Base-by-base conservation (phyloP, 2,888 invertebrate species). In the Tolmerus cingulatus region DNA sequence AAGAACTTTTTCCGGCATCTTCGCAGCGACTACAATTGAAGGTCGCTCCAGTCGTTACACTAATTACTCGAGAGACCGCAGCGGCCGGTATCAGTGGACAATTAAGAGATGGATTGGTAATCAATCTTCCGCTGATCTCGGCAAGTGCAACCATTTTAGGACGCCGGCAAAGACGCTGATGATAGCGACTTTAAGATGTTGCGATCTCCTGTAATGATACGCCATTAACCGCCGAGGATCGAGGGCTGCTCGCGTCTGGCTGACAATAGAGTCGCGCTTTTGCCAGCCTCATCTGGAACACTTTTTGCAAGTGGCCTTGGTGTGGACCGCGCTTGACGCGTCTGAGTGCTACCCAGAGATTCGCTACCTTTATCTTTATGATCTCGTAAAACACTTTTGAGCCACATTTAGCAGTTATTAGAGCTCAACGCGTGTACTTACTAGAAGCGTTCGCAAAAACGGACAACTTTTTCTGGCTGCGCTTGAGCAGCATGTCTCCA, bases 71-170 rank as follows among this genome's bases (percentile, higher is more conserved):
- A 82, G 57, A 19, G 37, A 37, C 9, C 57, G n/a, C 46, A 79
- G 79, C 19, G 37, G 37, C 19, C 14, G 40, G 82, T 82, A 82
- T 82, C 57, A 82, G 57, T 66, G 82, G 66, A 23, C 82, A 57
- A 82, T 82, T 66, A 82, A 82, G 66, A 82, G 82, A 82, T 82
- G 82, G 55, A 82, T 82, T 82, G 82, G 82, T 57, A 57, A 82
- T 82, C 23, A 57, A 57, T 37, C 57, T 57, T 27, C 30, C 55
- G 14, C n/a, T 27, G 79, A 79, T 79, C 43, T 51, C 51, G 37
- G 23, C 30, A 4, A 51, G 43, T 16, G n/a, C 55, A 81, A 30
- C 81, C 57, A 81, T 81, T 81, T 81, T 81, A 81, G 81, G 81
- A 43, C 12, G 82, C 30, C 82, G 27, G 57, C 55, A 82, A 30